Conservation (phyloP, 1,140 invertebrate genomes). For the Listronotus oregonensis region DNA sequence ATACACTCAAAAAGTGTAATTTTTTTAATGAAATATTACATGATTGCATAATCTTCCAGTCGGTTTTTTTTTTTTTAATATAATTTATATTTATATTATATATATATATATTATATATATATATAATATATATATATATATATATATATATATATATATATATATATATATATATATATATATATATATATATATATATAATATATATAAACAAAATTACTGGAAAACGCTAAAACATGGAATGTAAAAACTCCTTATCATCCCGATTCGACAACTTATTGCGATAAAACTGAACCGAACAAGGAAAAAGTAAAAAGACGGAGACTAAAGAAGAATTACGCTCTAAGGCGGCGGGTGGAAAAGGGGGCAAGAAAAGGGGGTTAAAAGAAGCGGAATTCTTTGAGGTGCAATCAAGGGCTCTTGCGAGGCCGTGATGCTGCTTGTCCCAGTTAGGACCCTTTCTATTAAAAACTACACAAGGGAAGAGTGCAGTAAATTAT, state of each 20-base stretch:
- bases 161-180: too few relatives aligned
- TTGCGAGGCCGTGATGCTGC: conserved; percentile 14
- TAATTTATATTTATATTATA: too few relatives aligned
- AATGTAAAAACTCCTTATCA: conserved; percentile 13
- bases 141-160: too few relatives aligned
- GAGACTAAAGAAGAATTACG: conserved; percentile 26
- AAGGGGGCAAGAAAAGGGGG: conserved; percentile 6
- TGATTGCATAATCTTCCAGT: too few relatives aligned
- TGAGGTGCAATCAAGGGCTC: conserved; percentile 34
- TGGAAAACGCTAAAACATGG: not conserved
- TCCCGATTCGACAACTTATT: conserved; percentile 29
- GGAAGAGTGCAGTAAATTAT: not conserved
- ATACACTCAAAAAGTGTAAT: too few relatives aligned
- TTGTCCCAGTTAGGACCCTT: conserved; percentile 27
- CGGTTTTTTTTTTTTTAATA: too few relatives aligned
- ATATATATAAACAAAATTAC: too few relatives aligned
- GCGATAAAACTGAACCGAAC: conserved; percentile 32
- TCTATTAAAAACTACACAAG: conserved; percentile 18
- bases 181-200: too few relatives aligned
- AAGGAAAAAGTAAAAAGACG: conserved; percentile 27
- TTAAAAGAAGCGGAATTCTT: conserved; percentile 29
- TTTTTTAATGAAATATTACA: too few relatives aligned
- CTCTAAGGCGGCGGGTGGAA: conserved; percentile 17
- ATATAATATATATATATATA: too few relatives aligned
- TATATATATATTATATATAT: too few relatives aligned